These are phyloP conservation scores for Molossus alvarezi DNA, from an alignment of 2,797 vertebrate genomes.

Conservation along the genomic window DNA sequence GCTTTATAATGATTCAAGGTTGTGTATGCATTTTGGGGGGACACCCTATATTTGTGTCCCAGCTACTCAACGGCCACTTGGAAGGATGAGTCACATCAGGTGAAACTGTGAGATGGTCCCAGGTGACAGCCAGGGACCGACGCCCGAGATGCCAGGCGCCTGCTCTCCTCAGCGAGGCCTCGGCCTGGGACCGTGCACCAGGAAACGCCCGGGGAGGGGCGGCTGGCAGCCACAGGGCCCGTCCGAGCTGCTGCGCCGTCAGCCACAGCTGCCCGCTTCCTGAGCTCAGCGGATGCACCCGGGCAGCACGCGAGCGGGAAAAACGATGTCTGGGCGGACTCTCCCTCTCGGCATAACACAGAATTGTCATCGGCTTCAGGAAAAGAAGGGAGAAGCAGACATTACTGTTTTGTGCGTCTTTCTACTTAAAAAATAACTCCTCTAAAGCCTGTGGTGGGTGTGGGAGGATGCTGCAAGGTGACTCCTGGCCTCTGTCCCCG, in stretches of 20 bases:
- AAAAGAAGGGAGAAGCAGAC: slow-evolving; percentile 25
- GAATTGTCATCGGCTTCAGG: slow-evolving; percentile 50
- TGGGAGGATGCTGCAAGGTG: too few relatives aligned
- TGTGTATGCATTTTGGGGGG: too few relatives aligned
- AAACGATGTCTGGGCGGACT: too few relatives aligned
- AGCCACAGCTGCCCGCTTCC: too few relatives aligned
- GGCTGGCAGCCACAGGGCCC: neutral
- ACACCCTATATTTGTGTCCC: neutral
- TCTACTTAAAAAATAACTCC: slow-evolving; percentile 21
- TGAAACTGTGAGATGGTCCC: neutral
- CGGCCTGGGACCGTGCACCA: neutral
- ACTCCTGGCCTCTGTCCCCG: too few relatives aligned
- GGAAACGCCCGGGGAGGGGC: neutral
- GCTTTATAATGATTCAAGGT: too few relatives aligned
- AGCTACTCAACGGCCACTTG: neutral
- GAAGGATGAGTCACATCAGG: neutral
- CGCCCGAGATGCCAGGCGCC: neutral
- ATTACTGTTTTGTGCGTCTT: neutral
- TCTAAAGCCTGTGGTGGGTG: neutral
- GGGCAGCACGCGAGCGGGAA: too few relatives aligned
- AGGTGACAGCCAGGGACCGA: slow-evolving; percentile 41
- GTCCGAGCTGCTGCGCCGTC: too few relatives aligned
- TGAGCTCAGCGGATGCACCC: too few relatives aligned
- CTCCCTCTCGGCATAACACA: neutral
- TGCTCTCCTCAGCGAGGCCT: neutral